Percentiles rank a stretch among this genome's conserved stretches.
phyloP scores from a whole-genome alignment of 2,113 vertebrate genomes.

The Columbina picui region DNA sequence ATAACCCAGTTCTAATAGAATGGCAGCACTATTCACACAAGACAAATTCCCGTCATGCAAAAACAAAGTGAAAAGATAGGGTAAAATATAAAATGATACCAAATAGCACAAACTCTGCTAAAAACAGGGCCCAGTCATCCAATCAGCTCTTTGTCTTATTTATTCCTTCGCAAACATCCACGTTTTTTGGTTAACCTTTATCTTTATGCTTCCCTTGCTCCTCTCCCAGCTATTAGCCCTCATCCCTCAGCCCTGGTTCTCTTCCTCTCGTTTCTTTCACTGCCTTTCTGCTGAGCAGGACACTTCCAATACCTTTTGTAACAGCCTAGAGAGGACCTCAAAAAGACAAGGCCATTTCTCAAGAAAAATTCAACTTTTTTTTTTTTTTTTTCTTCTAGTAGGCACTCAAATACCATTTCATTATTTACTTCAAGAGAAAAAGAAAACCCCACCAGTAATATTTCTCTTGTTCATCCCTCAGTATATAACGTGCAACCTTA shows the following conservation, averaged over 20 bases:
- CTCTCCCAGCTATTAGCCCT: background rate
- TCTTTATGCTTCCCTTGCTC: background rate
- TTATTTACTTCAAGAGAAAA: background rate
- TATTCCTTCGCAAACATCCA: background rate
- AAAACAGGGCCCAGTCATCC: background rate
- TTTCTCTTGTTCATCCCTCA: background rate
- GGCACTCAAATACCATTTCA: background rate
- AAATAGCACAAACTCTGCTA: background rate
- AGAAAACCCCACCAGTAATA: background rate
- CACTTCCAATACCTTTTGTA: fast-evolving
- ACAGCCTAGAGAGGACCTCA: background rate
- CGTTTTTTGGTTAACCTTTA: background rate
- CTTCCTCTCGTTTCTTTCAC: background rate
- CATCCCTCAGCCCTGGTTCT: background rate
- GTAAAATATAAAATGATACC: background rate
- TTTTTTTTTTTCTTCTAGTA: background rate
- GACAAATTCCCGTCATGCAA: background rate
- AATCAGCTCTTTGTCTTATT: background rate
- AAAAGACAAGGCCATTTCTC: background rate
- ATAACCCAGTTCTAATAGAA: background rate
- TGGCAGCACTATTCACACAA: background rate
- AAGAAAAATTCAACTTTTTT: background rate
- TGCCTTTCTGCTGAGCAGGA: background rate
- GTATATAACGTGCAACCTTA: background rate
- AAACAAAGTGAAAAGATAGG: background rate